Base-by-base conservation (phyloP, 2,113 vertebrate genomes). In the Ia io region DNA sequence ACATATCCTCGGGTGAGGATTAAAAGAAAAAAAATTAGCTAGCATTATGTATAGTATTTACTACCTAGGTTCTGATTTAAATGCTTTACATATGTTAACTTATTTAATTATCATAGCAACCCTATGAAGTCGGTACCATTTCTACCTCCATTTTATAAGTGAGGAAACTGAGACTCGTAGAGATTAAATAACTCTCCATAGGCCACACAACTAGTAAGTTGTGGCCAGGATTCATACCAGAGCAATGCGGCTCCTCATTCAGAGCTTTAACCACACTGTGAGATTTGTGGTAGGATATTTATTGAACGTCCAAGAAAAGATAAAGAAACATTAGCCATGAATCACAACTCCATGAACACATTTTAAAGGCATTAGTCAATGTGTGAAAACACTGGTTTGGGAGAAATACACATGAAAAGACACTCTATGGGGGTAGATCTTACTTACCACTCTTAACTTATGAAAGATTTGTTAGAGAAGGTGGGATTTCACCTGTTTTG, bases 31-130 rank as follows among this genome's bases (percentile, higher is more conserved):
- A 25, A 63, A 30, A 5, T 42, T 42, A 92, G 44, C 30, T 94
- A 63, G 32, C 2, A 71, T 92, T 87, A 42, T 92, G 40, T 53
- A 2, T 92, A 69, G 79, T 35, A 40, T 80, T 89, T 93, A 89
- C 74, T 91, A n/a, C 5, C 22, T 90, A 61, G 69, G 16, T 93
- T 94, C 89, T 95, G 40, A 61, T 87, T 63, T 86, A 79, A 94
- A 79, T 84, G 42, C 32, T 88, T 93, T 69, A 14, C 9, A 9
- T 91, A 18, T 78, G 59, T 61, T 61, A 61, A 28, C 59, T 23
- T 83, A 73, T 63, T 83, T 91, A 67, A 40, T 88, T 14, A 74
- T 85, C 28, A 63, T 37, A 92, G 25, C 70, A 93, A 83, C 32
- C 9, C 56, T 91, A n/a, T 59, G 22, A 56, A 73, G 30, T 90